Conservation (phyloP, 1,140 invertebrate species). For the Caerostris darwini region DNA sequence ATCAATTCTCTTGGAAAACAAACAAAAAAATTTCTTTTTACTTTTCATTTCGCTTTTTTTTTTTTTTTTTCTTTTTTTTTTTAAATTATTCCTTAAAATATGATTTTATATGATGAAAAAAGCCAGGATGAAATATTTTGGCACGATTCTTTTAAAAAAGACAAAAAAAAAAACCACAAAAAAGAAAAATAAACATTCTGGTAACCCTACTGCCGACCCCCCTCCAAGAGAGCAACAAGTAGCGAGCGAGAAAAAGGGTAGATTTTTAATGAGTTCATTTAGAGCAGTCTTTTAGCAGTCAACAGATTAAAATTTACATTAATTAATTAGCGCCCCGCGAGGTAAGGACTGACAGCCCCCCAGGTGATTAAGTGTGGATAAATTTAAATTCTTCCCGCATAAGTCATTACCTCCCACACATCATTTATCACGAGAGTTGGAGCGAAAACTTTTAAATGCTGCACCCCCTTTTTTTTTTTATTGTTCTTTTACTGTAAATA, state of each 20-base stretch:
- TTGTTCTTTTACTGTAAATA: neutral
- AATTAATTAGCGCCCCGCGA: conserved; percentile 59
- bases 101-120: no score
- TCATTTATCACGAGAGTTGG: conserved; percentile 63
- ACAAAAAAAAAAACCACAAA: neutral
- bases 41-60: no score
- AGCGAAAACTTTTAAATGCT: conserved; percentile 60
- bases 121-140: no score
- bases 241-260: conserved; percentile 28
- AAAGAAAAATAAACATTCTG: neutral
- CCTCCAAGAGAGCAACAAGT: conserved; percentile 53
- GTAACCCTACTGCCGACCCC: conserved; percentile 19
- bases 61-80: no score
- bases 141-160: no score
- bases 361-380: conserved; percentile 67
- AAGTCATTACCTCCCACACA: conserved; percentile 23
- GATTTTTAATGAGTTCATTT: conserved; percentile 74
- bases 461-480: neutral
- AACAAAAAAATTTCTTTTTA: no score
- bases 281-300: conserved; percentile 59
- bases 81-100: no score
- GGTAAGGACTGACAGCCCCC: neutral
- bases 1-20: no score
- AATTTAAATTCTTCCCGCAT: conserved; percentile 61
- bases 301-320: conserved; percentile 72